phyloP scores from a whole-genome alignment of 2,113 vertebrate genomes.

The Sinocyclocheilus anshuiensis region DNA sequence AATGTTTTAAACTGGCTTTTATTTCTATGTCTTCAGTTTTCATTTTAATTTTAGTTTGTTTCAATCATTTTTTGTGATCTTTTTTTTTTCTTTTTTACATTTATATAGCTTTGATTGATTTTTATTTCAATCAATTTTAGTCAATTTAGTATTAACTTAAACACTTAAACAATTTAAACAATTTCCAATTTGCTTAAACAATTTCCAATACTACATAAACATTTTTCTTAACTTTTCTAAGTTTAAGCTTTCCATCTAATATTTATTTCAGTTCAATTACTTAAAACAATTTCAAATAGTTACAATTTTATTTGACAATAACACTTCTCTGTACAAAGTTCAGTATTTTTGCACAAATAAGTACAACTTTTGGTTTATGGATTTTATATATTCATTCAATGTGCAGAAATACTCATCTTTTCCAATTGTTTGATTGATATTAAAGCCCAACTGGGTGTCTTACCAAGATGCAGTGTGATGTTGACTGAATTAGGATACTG shows the following conservation, averaged over 20 bases:
- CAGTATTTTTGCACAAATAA: background rate
- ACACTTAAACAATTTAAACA: background rate
- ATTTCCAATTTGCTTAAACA: too few species aligned
- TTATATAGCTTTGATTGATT: background rate
- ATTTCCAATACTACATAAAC: background rate
- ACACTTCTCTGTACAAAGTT: background rate
- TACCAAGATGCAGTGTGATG: constrained; percentile 88
- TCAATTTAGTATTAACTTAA: background rate
- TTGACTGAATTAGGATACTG: constrained; percentile 89
- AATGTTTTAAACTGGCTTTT: background rate
- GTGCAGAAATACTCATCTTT: background rate
- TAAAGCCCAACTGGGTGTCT: constrained; percentile 61
- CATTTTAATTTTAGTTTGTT: background rate
- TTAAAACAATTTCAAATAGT: background rate
- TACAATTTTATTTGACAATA: background rate
- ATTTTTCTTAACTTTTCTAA: background rate
- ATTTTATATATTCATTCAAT: background rate
- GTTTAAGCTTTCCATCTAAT: too few species aligned
- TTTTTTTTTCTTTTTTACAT: background rate
- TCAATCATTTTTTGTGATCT: background rate
- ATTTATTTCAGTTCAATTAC: background rate
- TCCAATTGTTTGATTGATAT: background rate
- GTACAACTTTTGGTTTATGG: background rate
- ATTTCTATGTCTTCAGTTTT: background rate
- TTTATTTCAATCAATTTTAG: background rate